phyloP scores from a whole-genome alignment of 2,888 invertebrate species.

The Ormyrus labotus region DNA sequence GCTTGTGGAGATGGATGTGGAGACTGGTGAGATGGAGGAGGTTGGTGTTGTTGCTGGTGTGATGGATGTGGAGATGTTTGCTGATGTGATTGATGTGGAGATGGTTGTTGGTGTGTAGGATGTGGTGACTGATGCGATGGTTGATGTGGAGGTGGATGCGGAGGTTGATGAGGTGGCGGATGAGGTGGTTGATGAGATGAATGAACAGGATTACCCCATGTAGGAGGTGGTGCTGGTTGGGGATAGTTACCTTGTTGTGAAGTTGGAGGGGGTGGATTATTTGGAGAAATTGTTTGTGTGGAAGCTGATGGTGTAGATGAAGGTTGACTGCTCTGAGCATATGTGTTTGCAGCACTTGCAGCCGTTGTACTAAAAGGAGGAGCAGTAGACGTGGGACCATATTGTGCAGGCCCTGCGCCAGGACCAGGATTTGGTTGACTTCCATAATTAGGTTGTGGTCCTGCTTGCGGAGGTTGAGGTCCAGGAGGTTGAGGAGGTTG shows the following conservation, averaged over 20 bases:
- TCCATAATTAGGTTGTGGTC: constrained; percentile 76
- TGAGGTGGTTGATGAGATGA: constrained; percentile 73
- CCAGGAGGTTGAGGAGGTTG: constrained; percentile 69
- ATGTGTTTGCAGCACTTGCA: constrained; percentile 71
- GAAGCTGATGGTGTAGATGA: constrained; percentile 76
- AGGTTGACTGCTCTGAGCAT: constrained; percentile 73
- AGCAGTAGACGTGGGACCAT: constrained; percentile 73
- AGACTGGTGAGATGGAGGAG: constrained; percentile 73
- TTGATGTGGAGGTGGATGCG: constrained; percentile 68
- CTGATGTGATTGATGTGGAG: constrained; percentile 74
- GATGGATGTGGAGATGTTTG: constrained; percentile 73
- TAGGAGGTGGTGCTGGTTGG: constrained; percentile 81
- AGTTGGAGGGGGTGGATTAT: constrained; percentile 73
- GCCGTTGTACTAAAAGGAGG: constrained; percentile 72
- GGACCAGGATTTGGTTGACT: constrained; percentile 78
- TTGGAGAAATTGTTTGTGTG: constrained; percentile 81
- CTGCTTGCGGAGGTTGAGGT: constrained; percentile 78
- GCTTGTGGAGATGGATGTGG: constrained; percentile 78
- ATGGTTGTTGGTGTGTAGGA: constrained; percentile 66
- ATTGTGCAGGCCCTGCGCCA: constrained; percentile 68
- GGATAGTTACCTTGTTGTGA: constrained; percentile 72
- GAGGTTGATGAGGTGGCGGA: constrained; percentile 71
- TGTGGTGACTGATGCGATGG: constrained; percentile 73
- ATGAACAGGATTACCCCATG: constrained; percentile 79
- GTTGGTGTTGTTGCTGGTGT: constrained; percentile 74